A percentile compares a stretch with the other conserved stretches of the same genome.
These are phyloP conservation scores for Glaucopsyche alexis DNA, from an alignment of 2,888 invertebrate genomes.

Conservation along the genomic window DNA sequence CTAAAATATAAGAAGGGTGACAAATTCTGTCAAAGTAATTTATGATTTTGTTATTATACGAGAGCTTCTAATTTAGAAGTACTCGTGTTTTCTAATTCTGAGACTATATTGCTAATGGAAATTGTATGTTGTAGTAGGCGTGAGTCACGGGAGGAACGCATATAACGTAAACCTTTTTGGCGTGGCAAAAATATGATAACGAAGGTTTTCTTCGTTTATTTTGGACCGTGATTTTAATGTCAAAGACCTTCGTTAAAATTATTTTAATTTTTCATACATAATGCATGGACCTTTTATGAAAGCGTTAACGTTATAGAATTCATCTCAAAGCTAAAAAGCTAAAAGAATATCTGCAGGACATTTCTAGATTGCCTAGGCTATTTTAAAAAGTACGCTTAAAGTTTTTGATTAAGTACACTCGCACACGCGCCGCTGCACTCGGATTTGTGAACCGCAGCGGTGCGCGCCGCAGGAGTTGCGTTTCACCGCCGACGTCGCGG, in stretches of 20 bases:
- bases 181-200: not conserved
- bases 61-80: not conserved
- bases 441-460: no score
- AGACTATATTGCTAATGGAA: not conserved
- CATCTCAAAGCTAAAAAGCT: not conserved
- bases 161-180: not conserved
- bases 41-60: slow-evolving; percentile 4
- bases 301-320: not conserved
- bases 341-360: not conserved
- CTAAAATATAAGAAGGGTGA: slow-evolving; percentile 13
- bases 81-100: not conserved
- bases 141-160: not conserved
- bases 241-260: slow-evolving; percentile 6
- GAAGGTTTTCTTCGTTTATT: not conserved
- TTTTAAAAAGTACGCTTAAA: no score
- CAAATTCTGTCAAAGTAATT: not conserved
- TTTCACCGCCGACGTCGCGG: no score
- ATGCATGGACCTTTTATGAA: not conserved
- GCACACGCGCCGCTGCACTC: no score
- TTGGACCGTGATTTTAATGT: slow-evolving; percentile 4
- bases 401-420: no score
- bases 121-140: not conserved
- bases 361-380: not conserved
- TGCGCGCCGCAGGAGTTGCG: no score
- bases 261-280: slow-evolving; percentile 3